Conservation (phyloP, 2,888 invertebrate species). For the Erebia aethiops region DNA sequence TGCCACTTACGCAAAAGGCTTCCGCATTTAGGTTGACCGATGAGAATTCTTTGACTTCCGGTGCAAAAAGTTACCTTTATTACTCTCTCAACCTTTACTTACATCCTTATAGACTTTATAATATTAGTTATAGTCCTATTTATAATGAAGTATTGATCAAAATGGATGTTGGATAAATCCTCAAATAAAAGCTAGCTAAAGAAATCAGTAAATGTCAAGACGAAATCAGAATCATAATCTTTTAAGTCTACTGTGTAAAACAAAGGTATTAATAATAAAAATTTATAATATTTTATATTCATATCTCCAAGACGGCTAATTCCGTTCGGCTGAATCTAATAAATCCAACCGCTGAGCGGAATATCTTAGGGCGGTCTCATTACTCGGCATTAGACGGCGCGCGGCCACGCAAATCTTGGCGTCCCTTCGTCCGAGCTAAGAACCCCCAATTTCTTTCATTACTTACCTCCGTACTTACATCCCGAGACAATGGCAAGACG, state of each 20-base stretch:
- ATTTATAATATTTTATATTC: constrained; percentile 21
- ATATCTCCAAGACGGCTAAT: constrained; percentile 61
- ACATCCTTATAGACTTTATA: no score
- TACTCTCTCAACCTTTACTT: no score
- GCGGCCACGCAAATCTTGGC: constrained; percentile 79
- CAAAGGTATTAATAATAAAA: constrained; percentile 5
- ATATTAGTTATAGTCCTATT: no score
- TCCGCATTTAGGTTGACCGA: no score
- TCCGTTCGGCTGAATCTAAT: constrained; percentile 74
- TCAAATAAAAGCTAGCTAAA: neutral
- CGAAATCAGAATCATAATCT: neutral
- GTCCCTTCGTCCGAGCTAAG: constrained; percentile 68
- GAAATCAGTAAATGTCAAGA: neutral
- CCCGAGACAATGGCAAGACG: constrained; percentile 82
- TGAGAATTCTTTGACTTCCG: no score
- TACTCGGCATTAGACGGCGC: constrained; percentile 76
- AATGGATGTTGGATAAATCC: no score
- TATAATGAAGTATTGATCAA: no score
- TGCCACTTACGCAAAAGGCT: no score
- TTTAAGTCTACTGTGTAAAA: constrained; percentile 1
- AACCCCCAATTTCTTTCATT: constrained; percentile 82
- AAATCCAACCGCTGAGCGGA: constrained; percentile 72
- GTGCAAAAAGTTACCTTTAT: no score
- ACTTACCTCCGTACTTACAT: constrained; percentile 70
- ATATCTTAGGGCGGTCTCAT: constrained; percentile 79